Evolutionary conservation across 1,140 invertebrate genomes (phyloP).

Genomic region (Akabosia matsudoensis): DNA sequence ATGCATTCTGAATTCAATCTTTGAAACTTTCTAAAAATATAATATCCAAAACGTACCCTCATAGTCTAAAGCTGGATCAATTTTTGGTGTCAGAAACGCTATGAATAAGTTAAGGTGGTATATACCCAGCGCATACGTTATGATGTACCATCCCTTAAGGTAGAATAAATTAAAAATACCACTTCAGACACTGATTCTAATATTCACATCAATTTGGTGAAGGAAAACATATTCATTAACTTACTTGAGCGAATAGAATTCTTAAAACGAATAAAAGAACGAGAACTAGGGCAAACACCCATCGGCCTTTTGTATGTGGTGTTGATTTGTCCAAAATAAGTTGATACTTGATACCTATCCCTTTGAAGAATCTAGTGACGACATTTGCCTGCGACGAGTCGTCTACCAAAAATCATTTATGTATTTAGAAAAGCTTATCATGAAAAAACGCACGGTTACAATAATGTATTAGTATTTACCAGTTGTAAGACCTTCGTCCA

Average conservation of each 20-base stretch:
- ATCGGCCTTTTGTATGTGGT: slow-evolving; percentile 56
- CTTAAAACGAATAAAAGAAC: slow-evolving; percentile 53
- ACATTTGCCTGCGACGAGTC: slow-evolving; percentile 32
- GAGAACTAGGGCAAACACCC: slow-evolving; percentile 55
- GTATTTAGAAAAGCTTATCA: too few species aligned
- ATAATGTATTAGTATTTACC: slow-evolving; percentile 29
- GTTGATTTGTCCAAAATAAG: slow-evolving; percentile 58
- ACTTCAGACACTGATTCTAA: too few species aligned
- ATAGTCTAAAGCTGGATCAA: slow-evolving; percentile 91
- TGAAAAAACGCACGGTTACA: too few species aligned
- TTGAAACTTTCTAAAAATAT: not conserved
- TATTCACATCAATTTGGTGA: too few species aligned
- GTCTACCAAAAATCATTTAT: slow-evolving; percentile 2
- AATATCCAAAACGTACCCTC: slow-evolving; percentile 63
- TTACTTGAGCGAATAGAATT: slow-evolving; percentile 54
- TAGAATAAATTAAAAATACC: too few species aligned
- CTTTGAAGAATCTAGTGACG: slow-evolving; percentile 36
- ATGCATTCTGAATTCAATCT: not conserved
- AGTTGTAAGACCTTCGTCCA: slow-evolving; percentile 33
- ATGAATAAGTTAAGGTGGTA: slow-evolving; percentile 99
- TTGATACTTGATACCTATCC: slow-evolving; percentile 53
- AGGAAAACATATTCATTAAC: too few species aligned
- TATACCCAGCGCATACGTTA: slow-evolving; percentile 97
- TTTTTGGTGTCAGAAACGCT: slow-evolving; percentile 98
- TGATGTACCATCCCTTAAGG: slow-evolving; percentile 97